Percentiles rank a stretch among this genome's conserved stretches.
phyloP scores from a whole-genome alignment of 2,888 invertebrate species.

The Orchesella flavescens region DNA sequence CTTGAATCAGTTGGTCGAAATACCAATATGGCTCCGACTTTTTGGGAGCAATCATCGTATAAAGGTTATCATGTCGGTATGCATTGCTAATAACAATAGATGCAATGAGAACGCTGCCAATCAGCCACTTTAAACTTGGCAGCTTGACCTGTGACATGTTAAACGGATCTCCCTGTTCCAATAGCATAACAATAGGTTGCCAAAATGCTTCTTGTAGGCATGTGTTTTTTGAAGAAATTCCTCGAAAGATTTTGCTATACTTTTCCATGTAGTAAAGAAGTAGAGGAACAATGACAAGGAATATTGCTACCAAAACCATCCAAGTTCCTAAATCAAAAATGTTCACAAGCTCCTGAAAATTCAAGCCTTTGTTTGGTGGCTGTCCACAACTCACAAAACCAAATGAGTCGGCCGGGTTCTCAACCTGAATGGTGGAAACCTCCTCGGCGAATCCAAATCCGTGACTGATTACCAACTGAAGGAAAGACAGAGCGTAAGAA shows the following conservation, averaged over 20 bases:
- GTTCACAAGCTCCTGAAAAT: neutral
- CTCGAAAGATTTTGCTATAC: too few relatives aligned
- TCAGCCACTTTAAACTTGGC: neutral
- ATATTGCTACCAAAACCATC: neutral
- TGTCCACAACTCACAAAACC: neutral
- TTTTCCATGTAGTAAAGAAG: too few relatives aligned
- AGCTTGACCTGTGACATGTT: constrained; percentile 1
- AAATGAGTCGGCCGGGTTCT: neutral
- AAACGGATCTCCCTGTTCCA: constrained; percentile 6
- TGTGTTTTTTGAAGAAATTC: too few relatives aligned
- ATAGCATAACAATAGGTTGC: neutral
- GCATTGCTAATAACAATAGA: constrained; percentile 12
- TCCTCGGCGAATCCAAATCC: too few relatives aligned
- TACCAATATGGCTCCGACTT: constrained; percentile 74
- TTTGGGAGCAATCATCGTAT: neutral
- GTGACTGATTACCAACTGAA: too few relatives aligned
- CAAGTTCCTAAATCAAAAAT: neutral
- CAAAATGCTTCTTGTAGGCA: neutral
- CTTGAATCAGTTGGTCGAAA: neutral
- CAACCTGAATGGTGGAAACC: too few relatives aligned
- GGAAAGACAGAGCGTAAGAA: too few relatives aligned
- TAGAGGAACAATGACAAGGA: neutral
- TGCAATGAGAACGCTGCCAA: neutral
- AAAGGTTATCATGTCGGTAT: constrained; percentile 4
- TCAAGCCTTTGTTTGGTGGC: neutral